A percentile compares a stretch with the other conserved stretches of the same genome.
These are phyloP conservation scores for Sericinus montela DNA, from an alignment of 2,888 invertebrate genomes.

Conservation along the genomic window DNA sequence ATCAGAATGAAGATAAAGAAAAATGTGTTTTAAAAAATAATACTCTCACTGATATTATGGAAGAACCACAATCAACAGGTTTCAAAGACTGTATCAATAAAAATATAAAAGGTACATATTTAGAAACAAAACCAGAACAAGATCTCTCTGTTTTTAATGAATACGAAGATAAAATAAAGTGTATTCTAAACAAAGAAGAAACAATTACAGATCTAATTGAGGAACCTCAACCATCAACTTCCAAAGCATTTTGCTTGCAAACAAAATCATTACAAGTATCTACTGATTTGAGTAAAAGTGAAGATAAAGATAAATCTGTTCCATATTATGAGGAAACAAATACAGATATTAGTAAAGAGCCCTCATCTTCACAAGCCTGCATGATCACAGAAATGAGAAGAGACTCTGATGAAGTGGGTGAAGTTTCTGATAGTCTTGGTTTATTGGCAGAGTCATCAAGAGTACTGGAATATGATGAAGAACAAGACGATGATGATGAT, in stretches of 20 bases:
- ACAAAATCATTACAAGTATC: constrained; percentile 14
- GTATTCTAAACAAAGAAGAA: constrained; percentile 7
- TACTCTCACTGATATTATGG: not conserved
- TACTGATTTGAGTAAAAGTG: not conserved
- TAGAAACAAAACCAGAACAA: constrained; percentile 14
- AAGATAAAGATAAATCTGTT: not conserved
- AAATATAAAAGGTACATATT: not conserved
- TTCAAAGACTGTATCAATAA: constrained; percentile 10
- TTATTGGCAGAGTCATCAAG: constrained; percentile 60
- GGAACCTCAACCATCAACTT: constrained; percentile 25
- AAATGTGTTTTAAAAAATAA: constrained; percentile 8
- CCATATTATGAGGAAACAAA: constrained; percentile 6
- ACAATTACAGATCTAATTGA: not conserved
- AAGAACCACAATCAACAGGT: constrained; percentile 24
- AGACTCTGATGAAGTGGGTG: constrained; percentile 33
- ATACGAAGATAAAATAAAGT: not conserved
- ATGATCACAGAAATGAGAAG: constrained; percentile 15
- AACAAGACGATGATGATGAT: constrained; percentile 49
- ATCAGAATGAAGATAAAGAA: not conserved
- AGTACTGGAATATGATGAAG: constrained; percentile 57
- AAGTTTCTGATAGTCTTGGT: constrained; percentile 55
- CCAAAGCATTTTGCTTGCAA: constrained; percentile 6
- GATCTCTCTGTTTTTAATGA: not conserved
- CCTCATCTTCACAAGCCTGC: constrained; percentile 23
- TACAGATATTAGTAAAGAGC: constrained; percentile 1